Evolutionary conservation across 2,797 vertebrate genomes (phyloP).

Genomic region (Melanotaenia parkinsoni): DNA sequence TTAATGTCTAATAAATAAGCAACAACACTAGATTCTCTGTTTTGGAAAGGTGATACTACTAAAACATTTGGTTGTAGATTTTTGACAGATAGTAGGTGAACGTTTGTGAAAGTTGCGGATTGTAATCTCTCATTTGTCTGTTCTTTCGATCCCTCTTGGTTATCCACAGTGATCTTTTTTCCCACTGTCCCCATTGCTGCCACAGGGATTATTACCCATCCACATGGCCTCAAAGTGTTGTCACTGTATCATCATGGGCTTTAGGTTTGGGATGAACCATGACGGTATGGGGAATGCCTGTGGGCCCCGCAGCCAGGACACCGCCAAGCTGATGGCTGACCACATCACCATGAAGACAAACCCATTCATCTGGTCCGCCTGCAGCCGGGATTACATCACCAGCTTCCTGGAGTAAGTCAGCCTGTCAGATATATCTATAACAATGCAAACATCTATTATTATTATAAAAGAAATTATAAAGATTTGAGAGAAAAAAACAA

Average conservation of each 20-base stretch:
- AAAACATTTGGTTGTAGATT: conserved; percentile 4
- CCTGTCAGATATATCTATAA: conserved; percentile 49
- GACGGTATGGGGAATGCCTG: conserved; percentile 96
- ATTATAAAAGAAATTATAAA: conserved; percentile 19
- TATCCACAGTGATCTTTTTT: conserved; percentile 37
- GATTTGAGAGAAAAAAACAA: conserved; percentile 20
- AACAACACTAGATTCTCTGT: neutral
- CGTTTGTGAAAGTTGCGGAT: conserved; percentile 19
- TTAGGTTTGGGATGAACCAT: conserved; percentile 98
- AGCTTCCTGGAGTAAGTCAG: conserved; percentile 96
- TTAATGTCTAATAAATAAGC: conserved; percentile 4
- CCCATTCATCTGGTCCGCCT: conserved; percentile 97
- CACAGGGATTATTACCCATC: conserved; percentile 23
- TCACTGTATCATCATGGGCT: conserved; percentile 56
- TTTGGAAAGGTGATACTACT: neutral
- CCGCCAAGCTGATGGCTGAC: conserved; percentile 97
- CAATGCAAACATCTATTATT: conserved; percentile 49
- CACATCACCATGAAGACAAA: conserved; percentile 99
- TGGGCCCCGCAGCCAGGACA: conserved; percentile 94
- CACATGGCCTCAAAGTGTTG: conserved; percentile 48
- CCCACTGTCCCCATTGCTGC: conserved; percentile 19
- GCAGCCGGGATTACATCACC: conserved; percentile 98
- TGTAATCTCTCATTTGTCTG: conserved; percentile 13
- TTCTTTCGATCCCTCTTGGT: conserved; percentile 28
- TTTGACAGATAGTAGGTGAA: conserved; percentile 12